A percentile compares a stretch with the other conserved stretches of the same genome.
Evolutionary conservation across 2,113 vertebrate species (phyloP).

Genomic region (Dryoscopus gambensis): DNA sequence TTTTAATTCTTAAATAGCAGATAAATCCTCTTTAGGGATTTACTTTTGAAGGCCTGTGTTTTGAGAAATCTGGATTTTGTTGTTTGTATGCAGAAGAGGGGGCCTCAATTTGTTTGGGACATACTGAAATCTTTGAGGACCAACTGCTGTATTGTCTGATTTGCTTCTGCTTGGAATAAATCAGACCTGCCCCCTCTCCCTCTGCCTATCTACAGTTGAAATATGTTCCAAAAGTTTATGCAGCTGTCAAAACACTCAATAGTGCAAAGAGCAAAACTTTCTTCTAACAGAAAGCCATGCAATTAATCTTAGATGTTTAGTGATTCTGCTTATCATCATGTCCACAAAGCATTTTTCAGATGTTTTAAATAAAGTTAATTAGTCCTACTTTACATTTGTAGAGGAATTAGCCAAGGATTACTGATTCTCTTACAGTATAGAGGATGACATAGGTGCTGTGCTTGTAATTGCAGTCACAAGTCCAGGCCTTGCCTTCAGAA

Average conservation of each 20-base stretch:
- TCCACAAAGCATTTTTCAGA: neutral
- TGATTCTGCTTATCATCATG: neutral
- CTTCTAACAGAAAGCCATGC: neutral
- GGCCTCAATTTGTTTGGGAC: neutral
- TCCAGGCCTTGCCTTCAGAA: neutral
- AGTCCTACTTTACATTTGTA: neutral
- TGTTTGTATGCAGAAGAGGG: neutral
- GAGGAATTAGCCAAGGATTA: neutral
- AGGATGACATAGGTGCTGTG: neutral
- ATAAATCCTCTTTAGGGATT: neutral
- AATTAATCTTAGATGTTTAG: neutral
- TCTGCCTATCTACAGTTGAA: neutral
- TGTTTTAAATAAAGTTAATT: neutral
- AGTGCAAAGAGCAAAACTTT: neutral
- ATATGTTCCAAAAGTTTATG: neutral
- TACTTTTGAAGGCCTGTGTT: neutral
- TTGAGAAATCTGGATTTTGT: neutral
- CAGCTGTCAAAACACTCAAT: slow-evolving; percentile 12
- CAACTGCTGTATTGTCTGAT: neutral
- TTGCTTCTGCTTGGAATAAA: neutral
- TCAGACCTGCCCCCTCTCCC: neutral
- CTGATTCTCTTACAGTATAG: neutral
- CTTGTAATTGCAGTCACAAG: neutral
- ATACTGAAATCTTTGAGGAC: neutral
- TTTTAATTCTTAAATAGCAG: neutral